phyloP scores from a whole-genome alignment of 2,113 vertebrate genomes.

The Regulus satrapa region DNA sequence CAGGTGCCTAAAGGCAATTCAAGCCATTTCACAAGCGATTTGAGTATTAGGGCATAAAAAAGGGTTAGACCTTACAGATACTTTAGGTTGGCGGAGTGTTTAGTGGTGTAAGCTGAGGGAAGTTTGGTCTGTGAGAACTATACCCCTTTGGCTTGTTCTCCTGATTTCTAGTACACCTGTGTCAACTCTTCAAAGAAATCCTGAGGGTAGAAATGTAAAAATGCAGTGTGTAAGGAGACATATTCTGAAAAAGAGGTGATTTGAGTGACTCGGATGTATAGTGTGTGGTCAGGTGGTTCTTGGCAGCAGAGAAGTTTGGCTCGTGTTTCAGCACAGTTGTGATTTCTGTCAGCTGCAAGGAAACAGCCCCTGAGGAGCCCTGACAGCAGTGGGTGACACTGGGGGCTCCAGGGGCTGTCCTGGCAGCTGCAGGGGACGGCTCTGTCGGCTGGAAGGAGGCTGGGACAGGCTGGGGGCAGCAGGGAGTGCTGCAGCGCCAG shows the following conservation, averaged over 20 bases:
- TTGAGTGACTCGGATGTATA: background rate
- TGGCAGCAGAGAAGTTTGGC: background rate
- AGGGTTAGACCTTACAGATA: background rate
- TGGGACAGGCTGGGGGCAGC: background rate
- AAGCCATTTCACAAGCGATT: background rate
- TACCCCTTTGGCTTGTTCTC: background rate
- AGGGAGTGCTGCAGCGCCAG: background rate
- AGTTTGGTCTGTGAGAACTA: background rate
- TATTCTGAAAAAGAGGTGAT: background rate
- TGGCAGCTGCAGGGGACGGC: rapidly evolving
- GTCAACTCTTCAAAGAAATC: background rate
- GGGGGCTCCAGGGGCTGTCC: too few relatives aligned
- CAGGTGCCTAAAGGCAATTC: background rate
- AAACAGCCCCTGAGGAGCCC: background rate
- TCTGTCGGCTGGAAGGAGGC: too few relatives aligned
- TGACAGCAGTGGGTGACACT: too few relatives aligned
- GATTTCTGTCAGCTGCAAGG: background rate
- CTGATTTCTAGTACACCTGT: background rate
- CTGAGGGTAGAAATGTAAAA: background rate
- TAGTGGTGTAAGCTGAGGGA: too few relatives aligned
- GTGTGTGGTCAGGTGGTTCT: background rate
- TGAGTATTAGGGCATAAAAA: background rate
- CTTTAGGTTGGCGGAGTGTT: background rate
- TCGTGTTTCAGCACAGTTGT: background rate
- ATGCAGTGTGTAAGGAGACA: background rate